Percentiles rank a stretch among this genome's conserved stretches.
Evolutionary conservation across 2,888 invertebrate genomes (phyloP).

Genomic region (Altica lythri): DNA sequence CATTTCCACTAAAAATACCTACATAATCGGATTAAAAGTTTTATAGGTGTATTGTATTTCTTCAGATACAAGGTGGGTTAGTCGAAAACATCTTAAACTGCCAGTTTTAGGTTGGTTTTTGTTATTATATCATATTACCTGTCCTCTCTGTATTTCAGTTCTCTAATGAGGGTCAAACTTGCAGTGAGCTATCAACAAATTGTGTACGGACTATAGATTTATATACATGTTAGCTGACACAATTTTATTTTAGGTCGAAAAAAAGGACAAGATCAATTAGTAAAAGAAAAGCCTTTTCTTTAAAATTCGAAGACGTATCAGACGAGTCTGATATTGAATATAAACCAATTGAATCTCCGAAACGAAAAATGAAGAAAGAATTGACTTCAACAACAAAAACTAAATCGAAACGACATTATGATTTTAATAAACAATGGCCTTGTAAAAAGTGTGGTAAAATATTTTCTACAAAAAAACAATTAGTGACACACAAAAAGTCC

Average conservation of each 20-base stretch:
- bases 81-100: too few relatives aligned
- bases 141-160: too few relatives aligned
- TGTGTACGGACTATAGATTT: too few relatives aligned
- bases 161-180: too few relatives aligned
- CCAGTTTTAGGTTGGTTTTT: too few relatives aligned
- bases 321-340: neutral
- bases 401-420: constrained; percentile 18
- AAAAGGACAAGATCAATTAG: neutral
- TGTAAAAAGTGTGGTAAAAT: constrained; percentile 46
- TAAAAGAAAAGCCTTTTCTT: neutral
- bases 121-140: too few relatives aligned
- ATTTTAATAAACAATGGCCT: constrained; percentile 37
- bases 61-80: too few relatives aligned
- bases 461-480: constrained; percentile 40
- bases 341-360: neutral
- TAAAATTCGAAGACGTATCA: neutral
- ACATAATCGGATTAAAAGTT: too few relatives aligned
- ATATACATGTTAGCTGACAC: too few relatives aligned
- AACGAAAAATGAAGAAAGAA: neutral
- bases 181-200: too few relatives aligned
- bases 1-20: too few relatives aligned
- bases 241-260: constrained; percentile 2
- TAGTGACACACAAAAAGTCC: constrained; percentile 44
- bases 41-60: too few relatives aligned
- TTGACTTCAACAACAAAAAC: neutral